phyloP scores from a whole-genome alignment of 2,113 vertebrate species.

The Nettapus auritus region DNA sequence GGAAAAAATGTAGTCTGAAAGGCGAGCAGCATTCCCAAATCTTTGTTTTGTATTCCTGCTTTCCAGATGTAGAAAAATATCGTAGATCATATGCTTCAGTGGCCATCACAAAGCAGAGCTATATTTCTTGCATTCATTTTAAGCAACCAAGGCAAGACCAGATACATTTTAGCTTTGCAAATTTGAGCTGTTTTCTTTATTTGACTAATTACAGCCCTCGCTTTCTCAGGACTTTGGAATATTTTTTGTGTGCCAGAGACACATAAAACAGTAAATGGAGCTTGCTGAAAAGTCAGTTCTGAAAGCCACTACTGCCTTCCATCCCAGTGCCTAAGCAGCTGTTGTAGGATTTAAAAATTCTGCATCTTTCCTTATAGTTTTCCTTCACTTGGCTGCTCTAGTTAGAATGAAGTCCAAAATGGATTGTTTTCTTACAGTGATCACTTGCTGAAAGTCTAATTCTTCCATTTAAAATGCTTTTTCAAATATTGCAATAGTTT shows the following conservation, averaged over 20 bases:
- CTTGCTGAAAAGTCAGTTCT: conserved; percentile 9
- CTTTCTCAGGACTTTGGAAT: neutral
- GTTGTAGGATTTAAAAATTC: neutral
- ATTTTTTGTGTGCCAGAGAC: neutral
- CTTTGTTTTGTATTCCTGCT: neutral
- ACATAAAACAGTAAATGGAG: neutral
- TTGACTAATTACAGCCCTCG: neutral
- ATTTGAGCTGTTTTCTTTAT: neutral
- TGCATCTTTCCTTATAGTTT: neutral
- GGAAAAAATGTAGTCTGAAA: neutral
- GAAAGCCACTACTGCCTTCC: neutral
- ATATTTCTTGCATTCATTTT: neutral
- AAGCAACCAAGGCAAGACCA: neutral
- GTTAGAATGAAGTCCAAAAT: neutral
- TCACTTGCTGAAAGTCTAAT: neutral
- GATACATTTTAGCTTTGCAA: neutral
- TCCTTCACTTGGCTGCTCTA: neutral
- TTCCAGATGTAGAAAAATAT: neutral
- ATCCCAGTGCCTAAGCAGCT: neutral
- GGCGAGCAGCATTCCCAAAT: neutral
- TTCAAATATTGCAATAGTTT: neutral
- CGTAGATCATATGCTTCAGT: neutral
- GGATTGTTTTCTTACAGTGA: neutral
- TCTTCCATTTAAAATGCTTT: neutral
- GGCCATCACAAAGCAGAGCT: neutral